These are phyloP conservation scores for Planococcus citri DNA, from an alignment of 1,140 invertebrate species.

Conservation along the genomic window DNA sequence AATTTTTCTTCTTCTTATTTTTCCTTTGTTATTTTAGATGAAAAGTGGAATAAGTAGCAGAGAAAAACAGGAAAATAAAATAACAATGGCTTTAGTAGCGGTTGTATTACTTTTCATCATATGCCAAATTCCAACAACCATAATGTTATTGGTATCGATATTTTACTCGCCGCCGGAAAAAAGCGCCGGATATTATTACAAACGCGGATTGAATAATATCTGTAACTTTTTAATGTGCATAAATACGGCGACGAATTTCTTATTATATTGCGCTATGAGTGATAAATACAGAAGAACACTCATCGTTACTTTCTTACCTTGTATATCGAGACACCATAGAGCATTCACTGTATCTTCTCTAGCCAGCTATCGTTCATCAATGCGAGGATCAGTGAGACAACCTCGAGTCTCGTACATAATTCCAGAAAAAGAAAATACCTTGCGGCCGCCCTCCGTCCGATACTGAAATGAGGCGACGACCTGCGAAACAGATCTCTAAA, in stretches of 20 bases:
- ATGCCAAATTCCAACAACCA: conserved; percentile 55
- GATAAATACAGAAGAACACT: conserved; percentile 63
- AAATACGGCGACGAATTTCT: conserved; percentile 60
- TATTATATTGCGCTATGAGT: conserved; percentile 63
- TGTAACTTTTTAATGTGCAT: conserved; percentile 56
- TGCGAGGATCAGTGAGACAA: conserved; percentile 2
- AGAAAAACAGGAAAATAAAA: conserved; percentile 49
- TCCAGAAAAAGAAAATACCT: conserved; percentile 11
- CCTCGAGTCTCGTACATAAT: neutral
- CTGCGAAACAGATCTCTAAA: neutral
- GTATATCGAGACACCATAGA: conserved; percentile 27
- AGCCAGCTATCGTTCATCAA: neutral
- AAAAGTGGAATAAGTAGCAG: conserved; percentile 25
- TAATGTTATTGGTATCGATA: conserved; percentile 39
- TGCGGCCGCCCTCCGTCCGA: neutral
- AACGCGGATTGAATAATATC: conserved; percentile 50
- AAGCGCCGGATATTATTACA: conserved; percentile 32
- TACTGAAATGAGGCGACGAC: neutral
- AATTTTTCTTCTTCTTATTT: too few species aligned
- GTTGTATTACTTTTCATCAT: conserved; percentile 60
- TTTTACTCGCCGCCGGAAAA: conserved; percentile 34
- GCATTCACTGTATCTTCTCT: neutral
- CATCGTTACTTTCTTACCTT: conserved; percentile 46
- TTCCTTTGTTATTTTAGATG: neutral
- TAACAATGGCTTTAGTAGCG: conserved; percentile 60